Percentiles rank a stretch among this genome's conserved stretches.
phyloP scores from a whole-genome alignment of 2,888 invertebrate species.

The Epistrophe eligans region DNA sequence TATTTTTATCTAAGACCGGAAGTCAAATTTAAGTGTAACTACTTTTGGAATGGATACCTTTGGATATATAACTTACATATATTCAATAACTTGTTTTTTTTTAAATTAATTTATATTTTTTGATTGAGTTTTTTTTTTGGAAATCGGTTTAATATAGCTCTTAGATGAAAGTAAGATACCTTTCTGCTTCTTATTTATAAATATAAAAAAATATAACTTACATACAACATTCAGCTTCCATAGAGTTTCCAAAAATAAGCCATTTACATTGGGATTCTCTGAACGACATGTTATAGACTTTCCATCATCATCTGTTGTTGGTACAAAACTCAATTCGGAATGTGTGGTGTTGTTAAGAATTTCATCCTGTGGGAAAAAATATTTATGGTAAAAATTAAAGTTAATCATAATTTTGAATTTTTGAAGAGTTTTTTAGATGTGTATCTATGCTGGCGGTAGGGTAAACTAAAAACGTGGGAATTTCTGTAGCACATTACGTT shows the following conservation, averaged over 20 bases:
- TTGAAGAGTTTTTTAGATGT: no score
- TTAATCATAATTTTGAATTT: no score
- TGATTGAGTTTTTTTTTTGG: not conserved
- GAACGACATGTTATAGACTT: constrained; percentile 94
- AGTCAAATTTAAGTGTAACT: not conserved
- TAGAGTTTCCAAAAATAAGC: constrained; percentile 91
- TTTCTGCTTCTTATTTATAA: no score
- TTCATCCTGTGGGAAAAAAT: constrained; percentile 87
- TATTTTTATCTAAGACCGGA: not conserved
- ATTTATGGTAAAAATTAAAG: not conserved
- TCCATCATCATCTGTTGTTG: constrained; percentile 94
- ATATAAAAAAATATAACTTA: constrained; percentile 86
- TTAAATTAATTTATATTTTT: not conserved
- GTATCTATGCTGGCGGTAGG: no score
- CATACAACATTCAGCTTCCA: constrained; percentile 96
- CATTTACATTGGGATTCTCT: constrained; percentile 95
- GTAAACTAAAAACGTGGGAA: no score
- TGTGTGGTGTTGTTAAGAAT: constrained; percentile 92
- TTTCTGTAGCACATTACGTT: no score
- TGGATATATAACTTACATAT: not conserved
- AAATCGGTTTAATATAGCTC: not conserved
- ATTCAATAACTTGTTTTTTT: not conserved
- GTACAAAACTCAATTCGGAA: constrained; percentile 94
- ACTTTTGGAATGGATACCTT: not conserved
- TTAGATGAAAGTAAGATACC: no score